Conservation (phyloP, 2,797 vertebrate species). For the Fratercula arctica region DNA sequence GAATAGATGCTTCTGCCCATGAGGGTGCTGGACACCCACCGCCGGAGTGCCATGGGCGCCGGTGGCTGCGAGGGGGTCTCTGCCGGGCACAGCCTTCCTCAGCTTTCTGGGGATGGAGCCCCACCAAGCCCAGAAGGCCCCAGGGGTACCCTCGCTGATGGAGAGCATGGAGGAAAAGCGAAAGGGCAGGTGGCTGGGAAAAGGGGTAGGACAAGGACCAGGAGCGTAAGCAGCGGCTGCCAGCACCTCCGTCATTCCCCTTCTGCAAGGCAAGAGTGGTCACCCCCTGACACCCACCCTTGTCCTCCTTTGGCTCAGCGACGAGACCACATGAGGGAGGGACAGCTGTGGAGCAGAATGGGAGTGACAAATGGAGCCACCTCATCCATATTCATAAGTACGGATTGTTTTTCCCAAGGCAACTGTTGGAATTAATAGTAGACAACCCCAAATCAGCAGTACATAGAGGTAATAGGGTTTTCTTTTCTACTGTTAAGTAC, state of each 20-base stretch:
- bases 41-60: rapidly evolving
- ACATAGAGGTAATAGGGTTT: background rate
- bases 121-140: background rate
- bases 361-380: background rate
- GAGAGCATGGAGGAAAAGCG: rapidly evolving
- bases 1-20: background rate
- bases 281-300: background rate
- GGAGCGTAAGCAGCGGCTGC: background rate
- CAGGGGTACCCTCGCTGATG: background rate
- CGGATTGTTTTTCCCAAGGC: background rate
- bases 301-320: background rate
- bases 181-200: background rate
- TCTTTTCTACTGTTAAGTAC: background rate
- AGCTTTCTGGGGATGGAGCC: background rate
- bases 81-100: background rate
- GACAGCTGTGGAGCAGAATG: background rate
- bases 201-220: background rate
- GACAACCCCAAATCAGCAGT: background rate
- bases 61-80: rapidly evolving
- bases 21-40: background rate
- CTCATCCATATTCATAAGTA: background rate
- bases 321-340: rapidly evolving
- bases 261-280: background rate
- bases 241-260: background rate
- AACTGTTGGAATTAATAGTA: background rate